These are phyloP conservation scores for Macaria liturata DNA, from an alignment of 2,888 invertebrate species.

Conservation along the genomic window DNA sequence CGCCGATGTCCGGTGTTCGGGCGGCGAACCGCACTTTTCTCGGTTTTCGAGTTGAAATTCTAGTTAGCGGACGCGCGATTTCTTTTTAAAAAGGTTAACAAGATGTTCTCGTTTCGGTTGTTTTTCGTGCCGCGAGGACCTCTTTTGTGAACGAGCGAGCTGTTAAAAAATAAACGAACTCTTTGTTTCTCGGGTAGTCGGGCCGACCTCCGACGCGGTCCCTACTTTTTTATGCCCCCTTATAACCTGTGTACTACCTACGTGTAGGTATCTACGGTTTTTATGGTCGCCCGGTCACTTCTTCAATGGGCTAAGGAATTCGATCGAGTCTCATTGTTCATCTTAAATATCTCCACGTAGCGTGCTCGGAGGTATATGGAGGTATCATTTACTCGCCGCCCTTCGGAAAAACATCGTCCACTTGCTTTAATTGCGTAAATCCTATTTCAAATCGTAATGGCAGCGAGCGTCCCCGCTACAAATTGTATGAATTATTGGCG, in stretches of 20 bases:
- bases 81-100: constrained; percentile 82
- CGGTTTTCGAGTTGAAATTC: constrained; percentile 81
- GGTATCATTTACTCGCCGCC: constrained; percentile 57
- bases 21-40: constrained; percentile 69
- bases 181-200: constrained; percentile 83
- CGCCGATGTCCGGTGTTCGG: constrained; percentile 57
- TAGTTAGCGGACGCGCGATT: constrained; percentile 80
- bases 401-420: constrained; percentile 43
- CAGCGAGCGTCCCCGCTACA: constrained; percentile 28
- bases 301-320: constrained; percentile 82
- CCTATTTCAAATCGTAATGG: constrained; percentile 43
- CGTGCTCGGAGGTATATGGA: constrained; percentile 50
- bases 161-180: constrained; percentile 83
- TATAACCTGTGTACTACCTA: constrained; percentile 83
- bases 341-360: constrained; percentile 59
- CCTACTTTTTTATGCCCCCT: constrained; percentile 81
- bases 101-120: constrained; percentile 78
- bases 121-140: constrained; percentile 79
- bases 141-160: constrained; percentile 82
- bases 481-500: constrained; percentile 26
- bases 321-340: constrained; percentile 79
- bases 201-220: constrained; percentile 81
- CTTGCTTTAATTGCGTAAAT: constrained; percentile 49
- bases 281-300: constrained; percentile 81
- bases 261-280: constrained; percentile 83